phyloP scores from a whole-genome alignment of 2,113 vertebrate genomes.

The Limanda limanda region DNA sequence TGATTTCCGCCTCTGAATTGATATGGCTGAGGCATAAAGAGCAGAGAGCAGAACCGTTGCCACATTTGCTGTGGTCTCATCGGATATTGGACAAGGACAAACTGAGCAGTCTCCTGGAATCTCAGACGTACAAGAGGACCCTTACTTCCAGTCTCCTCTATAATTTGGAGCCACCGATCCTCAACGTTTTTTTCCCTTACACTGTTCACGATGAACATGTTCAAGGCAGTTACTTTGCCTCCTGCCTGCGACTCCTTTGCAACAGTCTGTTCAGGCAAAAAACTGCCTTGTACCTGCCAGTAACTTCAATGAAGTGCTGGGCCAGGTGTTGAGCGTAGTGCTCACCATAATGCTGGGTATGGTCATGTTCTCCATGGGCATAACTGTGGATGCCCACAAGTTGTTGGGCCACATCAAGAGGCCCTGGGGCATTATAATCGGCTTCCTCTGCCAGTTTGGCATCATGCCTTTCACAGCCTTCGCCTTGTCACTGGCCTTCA shows the following conservation, averaged over 20 bases:
- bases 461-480: conserved; percentile 97
- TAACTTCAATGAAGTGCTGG: conserved; percentile 77
- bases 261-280: no score
- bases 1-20: no score
- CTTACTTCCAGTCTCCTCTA: not conserved
- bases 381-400: conserved; percentile 89
- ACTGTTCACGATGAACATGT: conserved; percentile 14
- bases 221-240: no score
- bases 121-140: not conserved
- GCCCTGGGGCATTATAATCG: conserved; percentile 94
- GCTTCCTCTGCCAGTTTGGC: conserved; percentile 97
- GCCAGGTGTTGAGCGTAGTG: conserved; percentile 79
- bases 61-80: conserved; percentile 13
- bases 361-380: conserved; percentile 99
- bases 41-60: not conserved
- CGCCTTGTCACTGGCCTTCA: no score
- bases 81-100: conserved; percentile 15
- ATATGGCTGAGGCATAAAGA: conserved; percentile 61
- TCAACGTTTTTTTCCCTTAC: not conserved
- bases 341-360: conserved; percentile 90
- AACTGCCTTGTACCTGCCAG: no score
- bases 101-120: conserved; percentile 2
- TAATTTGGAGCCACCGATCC: not conserved
- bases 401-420: conserved; percentile 87
- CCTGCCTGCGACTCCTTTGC: no score